Evolutionary conservation across 2,888 invertebrate genomes (phyloP), one percentile per base, ranked within the genome.

Genomic region (Romanomermis culicivorax): DNA sequence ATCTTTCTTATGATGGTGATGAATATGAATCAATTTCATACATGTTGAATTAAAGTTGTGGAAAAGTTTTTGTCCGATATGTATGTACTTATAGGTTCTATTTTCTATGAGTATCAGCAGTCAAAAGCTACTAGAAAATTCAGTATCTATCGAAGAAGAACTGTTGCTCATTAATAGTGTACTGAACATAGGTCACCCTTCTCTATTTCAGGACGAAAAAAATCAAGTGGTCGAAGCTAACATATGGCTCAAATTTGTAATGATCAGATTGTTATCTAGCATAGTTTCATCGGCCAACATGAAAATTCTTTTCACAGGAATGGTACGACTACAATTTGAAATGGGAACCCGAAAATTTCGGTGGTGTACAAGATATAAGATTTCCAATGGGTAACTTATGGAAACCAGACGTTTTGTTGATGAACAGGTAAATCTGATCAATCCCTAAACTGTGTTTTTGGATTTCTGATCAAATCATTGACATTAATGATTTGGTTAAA

Each of bases 391-490:
- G 85, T 74, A 80, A 85, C 68, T 77, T 97, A 65, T 97, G 95
- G 97, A 91, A 88, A 75, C 95, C 97, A 61, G 95, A 97, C 74
- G 87, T 97, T 65, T 83, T 97, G 66, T 87, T 97, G 85, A 97
- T 95, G 77, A 97, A 97, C 80, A 95, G 93, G 89, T 88, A 76
- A 73, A 70, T 60, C 25, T 47, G 4, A 26, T 27, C 20, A 7
- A 4, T 50, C 23, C n/a, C n/a, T n/a, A n/a, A n/a, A 45, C 23
- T 47, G 4, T 11, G 29, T 50, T 25, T 25, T 50, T 50, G 4
- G 7, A 50, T 7, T 50, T 4, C 26, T 7, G n/a, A n/a, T n/a
- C n/a, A n/a, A n/a, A n/a, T n/a, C n/a, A n/a, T n/a, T n/a, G n/a
- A n/a, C n/a, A n/a, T n/a, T n/a, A n/a, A n/a, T n/a, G n/a, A n/a